Base-by-base conservation (phyloP, 2,797 vertebrate genomes). In the Botia almorhae region DNA sequence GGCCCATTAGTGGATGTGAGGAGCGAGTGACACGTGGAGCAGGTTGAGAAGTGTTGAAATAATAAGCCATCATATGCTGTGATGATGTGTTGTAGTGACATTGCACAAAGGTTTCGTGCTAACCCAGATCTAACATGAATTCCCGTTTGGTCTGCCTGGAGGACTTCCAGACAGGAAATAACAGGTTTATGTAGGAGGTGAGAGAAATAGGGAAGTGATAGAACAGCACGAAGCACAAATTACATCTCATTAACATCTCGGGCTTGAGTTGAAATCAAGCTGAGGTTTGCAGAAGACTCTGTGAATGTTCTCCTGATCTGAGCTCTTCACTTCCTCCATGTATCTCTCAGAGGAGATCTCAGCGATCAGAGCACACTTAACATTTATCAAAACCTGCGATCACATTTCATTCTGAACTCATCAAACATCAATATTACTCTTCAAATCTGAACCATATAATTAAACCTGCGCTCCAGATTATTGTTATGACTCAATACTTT, bases 1-100 rank as follows among this genome's bases (percentile, higher is more conserved):
- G 63, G 78, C 82, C 71, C 82, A 83, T 78, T 87, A 84, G 83
- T 77, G 60, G 72, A 80, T 56, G 71, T 84, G 76, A 87, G 80
- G 81, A 83, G 75, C 72, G 60, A 74, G 58, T 69, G 83, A 81
- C 82, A 84, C 75, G 60, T 70, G 76, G 75, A n/a, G 71, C 63
- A 60, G 69, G 46, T 51, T 14, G 33, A 19, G 33, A 58, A 39
- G 50, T 65, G 60, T 81, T 69, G 68, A 53, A 71, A 74, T 69
- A 68, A 83, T 74, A 77, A 51, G 51, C 76, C 64, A 74, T 68
- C 51, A 58, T 53, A 71, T 67, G 39, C 78, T 79, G 48, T 74
- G 23, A 68, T 50, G n/a, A 82, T 77, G 48, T 53, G 50, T 56
- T 43, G 56, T 50, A 67, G 71, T 71, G 43, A 63, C 17, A 67